Evolutionary conservation across 2,113 vertebrate species (phyloP), one percentile per base, ranked within the genome.

Genomic region (Stictonetta naevosa): DNA sequence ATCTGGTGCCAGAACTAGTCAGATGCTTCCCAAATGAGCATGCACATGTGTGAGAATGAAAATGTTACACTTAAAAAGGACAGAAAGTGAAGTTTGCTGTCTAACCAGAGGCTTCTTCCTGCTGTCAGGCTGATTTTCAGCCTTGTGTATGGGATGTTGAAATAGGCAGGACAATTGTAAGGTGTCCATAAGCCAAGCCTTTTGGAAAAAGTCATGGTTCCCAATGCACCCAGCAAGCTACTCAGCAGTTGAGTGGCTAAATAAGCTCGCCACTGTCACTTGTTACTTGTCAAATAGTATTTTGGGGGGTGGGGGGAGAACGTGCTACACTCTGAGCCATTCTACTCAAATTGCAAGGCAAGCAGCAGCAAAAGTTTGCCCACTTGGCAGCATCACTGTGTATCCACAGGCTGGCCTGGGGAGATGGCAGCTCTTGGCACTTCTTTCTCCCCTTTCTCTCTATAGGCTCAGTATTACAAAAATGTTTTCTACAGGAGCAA

Each of bases 1-100:
- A 95, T 95, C 60, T 81, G 90, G 88, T 94, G 93, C 90, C 90
- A 96, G 88, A 94, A 74, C 93, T 86, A 96, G 87, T 95, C 94
- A 95, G 94, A 96, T 95, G 85, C 90, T 95, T 96, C 86, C 85
- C 90, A 96, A 95, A 86, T 94, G 94, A 94, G 83, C 93, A 95
- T 80, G 92, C 88, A 97, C 90, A 93, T 94, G 90, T 95, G 87
- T 34, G 63, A 94, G 93, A 93, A 96, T 67, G 63, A 85, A 96
- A 95, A 93, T 93, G 84, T 95, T 95, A 82, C 89, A 58, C 58
- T 95, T 95, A 31, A 91, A 92, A 96, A 93, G 95, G 92, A 95
- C 91, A 92, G 91, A 93, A 97, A 95, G 91, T 92, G 56, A 93
- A 91, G 91, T 93, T 92, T 95, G 52, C 94, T 89, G 53, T 77